Evolutionary conservation across 2,888 invertebrate species (phyloP).

Genomic region (Rhagonycha fulva): DNA sequence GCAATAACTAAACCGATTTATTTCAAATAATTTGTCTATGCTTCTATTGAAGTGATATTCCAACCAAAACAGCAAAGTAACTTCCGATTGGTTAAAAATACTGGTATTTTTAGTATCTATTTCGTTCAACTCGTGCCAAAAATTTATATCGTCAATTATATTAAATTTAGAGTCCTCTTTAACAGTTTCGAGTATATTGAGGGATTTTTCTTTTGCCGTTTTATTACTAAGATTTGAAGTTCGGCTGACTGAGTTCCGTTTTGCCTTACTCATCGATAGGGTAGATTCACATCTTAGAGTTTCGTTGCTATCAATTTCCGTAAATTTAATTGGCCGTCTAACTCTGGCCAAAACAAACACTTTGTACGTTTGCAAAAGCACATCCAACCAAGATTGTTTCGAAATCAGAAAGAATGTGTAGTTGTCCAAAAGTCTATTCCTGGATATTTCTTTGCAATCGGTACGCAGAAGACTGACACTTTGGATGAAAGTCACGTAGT

Average conservation of each 20-base stretch:
- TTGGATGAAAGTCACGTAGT: constrained; percentile 45
- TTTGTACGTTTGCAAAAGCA: constrained; percentile 66
- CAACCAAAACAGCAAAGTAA: constrained; percentile 53
- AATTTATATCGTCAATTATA: background rate
- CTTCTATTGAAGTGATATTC: constrained; percentile 50
- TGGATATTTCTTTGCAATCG: constrained; percentile 6
- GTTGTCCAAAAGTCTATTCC: background rate
- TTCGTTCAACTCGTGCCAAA: background rate
- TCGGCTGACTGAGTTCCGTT: background rate
- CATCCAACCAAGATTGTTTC: constrained; percentile 63
- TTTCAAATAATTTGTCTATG: constrained; percentile 53
- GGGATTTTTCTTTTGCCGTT: background rate
- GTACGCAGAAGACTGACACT: constrained; percentile 21
- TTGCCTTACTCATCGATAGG: background rate
- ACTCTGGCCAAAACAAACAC: constrained; percentile 59
- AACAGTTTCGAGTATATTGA: no score
- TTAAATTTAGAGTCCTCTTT: background rate
- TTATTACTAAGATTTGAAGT: background rate
- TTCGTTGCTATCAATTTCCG: background rate
- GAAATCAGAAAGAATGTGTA: constrained; percentile 42
- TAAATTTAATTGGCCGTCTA: constrained; percentile 13
- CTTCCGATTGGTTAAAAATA: constrained; percentile 37
- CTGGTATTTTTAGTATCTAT: background rate
- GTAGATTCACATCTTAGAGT: background rate
- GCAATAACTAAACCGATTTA: constrained; percentile 55